Percentiles rank a stretch among this genome's conserved stretches.
These are phyloP conservation scores for Ophion slaviceki DNA, from an alignment of 2,888 invertebrate genomes.

Conservation along the genomic window DNA sequence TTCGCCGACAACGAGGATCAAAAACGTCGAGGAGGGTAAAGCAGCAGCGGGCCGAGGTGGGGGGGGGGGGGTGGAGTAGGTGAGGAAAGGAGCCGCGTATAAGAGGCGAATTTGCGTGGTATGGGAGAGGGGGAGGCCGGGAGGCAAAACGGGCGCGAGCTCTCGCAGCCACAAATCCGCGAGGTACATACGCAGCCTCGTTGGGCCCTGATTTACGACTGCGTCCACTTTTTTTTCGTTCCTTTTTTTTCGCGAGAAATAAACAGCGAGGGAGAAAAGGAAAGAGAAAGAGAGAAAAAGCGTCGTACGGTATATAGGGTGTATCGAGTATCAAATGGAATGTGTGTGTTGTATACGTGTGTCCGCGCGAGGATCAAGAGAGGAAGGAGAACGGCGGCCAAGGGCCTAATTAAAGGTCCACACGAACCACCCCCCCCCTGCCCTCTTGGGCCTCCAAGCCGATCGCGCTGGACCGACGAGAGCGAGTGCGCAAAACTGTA, in stretches of 20 bases:
- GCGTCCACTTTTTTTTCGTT: conserved; percentile 65
- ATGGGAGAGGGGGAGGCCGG: conserved; percentile 46
- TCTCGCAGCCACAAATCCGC: conserved; percentile 28
- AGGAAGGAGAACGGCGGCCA: conserved; percentile 73
- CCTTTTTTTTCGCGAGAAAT: conserved; percentile 52
- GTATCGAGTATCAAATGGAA: conserved; percentile 73
- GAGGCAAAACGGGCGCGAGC: conserved; percentile 43
- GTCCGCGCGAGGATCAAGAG: conserved; percentile 46
- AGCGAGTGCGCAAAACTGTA: conserved; percentile 53
- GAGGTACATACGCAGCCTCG: conserved; percentile 69
- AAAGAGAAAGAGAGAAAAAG: conserved; percentile 41
- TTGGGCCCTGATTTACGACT: conserved; percentile 79
- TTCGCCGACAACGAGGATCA: conserved; percentile 53
- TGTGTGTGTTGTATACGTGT: conserved; percentile 57
- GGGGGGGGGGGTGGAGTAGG: conserved; percentile 17
- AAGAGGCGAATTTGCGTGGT: conserved; percentile 45
- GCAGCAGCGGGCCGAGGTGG: conserved; percentile 34
- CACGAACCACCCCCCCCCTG: conserved; percentile 53
- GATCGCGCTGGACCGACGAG: conserved; percentile 37
- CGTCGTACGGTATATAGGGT: conserved; percentile 71
- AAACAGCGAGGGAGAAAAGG: conserved; percentile 5
- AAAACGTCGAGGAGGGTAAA: conserved; percentile 40
- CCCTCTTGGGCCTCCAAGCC: conserved; percentile 33
- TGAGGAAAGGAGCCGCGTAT: conserved; percentile 37
- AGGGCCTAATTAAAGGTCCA: conserved; percentile 79